A percentile compares a stretch with the other conserved stretches of the same genome.
Evolutionary conservation across 2,113 vertebrate genomes (phyloP).

Genomic region (Todiramphus saurophagus): DNA sequence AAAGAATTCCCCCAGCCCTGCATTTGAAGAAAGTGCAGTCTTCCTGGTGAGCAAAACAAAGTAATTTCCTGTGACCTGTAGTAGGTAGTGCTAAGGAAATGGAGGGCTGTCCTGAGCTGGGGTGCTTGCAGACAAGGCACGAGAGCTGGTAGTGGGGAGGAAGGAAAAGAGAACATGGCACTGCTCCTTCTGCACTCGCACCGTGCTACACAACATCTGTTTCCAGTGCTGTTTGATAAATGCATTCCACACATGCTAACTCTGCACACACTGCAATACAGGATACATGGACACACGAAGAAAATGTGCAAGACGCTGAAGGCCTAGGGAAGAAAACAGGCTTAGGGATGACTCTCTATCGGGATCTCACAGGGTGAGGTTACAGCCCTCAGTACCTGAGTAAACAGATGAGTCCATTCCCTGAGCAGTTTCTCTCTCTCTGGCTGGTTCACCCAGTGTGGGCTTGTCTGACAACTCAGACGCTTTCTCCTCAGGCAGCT

Average conservation of each 20-base stretch:
- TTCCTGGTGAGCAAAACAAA: neutral
- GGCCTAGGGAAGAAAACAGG: neutral
- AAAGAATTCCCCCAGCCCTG: neutral
- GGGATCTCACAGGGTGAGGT: neutral
- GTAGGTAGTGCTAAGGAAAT: neutral
- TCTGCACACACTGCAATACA: neutral
- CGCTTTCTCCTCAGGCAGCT: neutral
- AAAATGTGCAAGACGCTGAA: neutral
- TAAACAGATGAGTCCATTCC: constrained; percentile 7
- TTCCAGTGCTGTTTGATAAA: neutral
- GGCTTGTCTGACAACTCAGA: neutral
- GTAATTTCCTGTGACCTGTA: neutral
- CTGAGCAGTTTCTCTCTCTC: neutral
- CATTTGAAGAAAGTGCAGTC: neutral
- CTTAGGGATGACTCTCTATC: neutral
- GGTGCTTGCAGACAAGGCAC: neutral
- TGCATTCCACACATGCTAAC: neutral
- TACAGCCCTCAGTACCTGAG: constrained; percentile 55
- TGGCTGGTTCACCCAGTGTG: rapidly evolving
- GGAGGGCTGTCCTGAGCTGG: neutral
- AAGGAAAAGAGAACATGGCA: neutral
- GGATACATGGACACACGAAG: neutral
- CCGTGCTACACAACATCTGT: neutral
- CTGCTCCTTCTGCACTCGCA: neutral
- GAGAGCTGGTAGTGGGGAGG: neutral